These are phyloP conservation scores for Myiothlypis chrysogaster DNA, from an alignment of 2,797 vertebrate genomes.

Conservation along the genomic window DNA sequence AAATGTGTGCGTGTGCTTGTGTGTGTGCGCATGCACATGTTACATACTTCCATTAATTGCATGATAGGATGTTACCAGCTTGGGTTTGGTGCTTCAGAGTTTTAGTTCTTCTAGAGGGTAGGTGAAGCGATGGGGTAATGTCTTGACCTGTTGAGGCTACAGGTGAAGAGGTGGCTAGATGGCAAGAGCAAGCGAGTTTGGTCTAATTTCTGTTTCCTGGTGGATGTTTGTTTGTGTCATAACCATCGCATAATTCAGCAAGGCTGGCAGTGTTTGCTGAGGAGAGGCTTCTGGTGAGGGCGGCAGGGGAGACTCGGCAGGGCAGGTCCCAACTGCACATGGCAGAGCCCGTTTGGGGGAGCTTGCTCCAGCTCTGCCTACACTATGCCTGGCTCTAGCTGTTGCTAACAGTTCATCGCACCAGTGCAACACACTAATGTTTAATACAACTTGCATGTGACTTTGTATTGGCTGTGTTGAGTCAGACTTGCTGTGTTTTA, in stretches of 20 bases:
- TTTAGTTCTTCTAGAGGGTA: constrained; percentile 17
- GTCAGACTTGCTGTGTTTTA: constrained; percentile 66
- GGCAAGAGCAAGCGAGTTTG: not conserved
- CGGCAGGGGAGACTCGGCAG: not conserved
- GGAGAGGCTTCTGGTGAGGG: constrained; percentile 32
- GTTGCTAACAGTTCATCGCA: constrained; percentile 71
- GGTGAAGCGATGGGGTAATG: not conserved
- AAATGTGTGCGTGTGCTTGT: constrained; percentile 3
- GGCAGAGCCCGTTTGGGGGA: not conserved
- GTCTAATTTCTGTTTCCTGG: constrained; percentile 25
- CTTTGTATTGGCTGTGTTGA: constrained; percentile 67
- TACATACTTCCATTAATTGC: constrained; percentile 56
- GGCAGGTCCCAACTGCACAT: not conserved
- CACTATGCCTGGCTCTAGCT: constrained; percentile 68
- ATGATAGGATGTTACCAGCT: constrained; percentile 52
- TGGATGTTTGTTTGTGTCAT: constrained; percentile 51
- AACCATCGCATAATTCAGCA: constrained; percentile 42
- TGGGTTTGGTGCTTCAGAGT: constrained; percentile 51
- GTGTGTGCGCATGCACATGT: constrained; percentile 59
- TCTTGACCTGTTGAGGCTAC: constrained; percentile 14
- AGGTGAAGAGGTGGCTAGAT: not conserved
- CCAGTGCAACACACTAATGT: constrained; percentile 72
- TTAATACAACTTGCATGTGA: constrained; percentile 65
- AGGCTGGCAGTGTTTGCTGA: constrained; percentile 18
- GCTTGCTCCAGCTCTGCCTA: constrained; percentile 46